phyloP scores from a whole-genome alignment of 2,113 vertebrate genomes.

The Actenoides lindsayi region DNA sequence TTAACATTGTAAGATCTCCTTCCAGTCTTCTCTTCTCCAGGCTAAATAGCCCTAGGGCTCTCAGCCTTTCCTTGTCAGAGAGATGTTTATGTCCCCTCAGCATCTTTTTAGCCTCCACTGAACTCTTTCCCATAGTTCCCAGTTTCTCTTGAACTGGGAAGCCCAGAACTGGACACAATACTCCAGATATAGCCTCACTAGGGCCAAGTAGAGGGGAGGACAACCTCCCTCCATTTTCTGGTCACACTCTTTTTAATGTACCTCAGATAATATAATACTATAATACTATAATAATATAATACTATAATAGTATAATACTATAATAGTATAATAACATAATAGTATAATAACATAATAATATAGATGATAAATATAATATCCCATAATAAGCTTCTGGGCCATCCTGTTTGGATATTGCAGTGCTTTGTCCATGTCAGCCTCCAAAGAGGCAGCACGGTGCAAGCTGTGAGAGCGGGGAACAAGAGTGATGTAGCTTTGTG shows the following conservation, averaged over 20 bases:
- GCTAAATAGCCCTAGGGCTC: not conserved
- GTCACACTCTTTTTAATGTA: not conserved
- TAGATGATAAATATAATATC: not conserved
- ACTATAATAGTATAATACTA: not conserved
- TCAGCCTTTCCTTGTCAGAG: not conserved
- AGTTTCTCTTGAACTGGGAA: not conserved
- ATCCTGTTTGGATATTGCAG: not conserved
- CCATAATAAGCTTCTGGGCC: not conserved
- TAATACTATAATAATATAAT: not conserved
- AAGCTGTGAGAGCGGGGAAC: not conserved
- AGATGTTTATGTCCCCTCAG: not conserved
- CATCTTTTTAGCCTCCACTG: not conserved
- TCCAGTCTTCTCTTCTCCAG: not conserved
- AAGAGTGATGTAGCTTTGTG: not conserved
- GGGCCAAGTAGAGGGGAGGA: not conserved
- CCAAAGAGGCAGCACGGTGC: not conserved
- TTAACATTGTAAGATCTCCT: not conserved
- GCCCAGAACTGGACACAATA: not conserved
- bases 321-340: too few relatives aligned
- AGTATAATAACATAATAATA: not conserved
- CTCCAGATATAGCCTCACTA: not conserved
- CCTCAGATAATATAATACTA: not conserved
- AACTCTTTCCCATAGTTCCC: not conserved
- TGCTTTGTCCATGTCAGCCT: accelerated
- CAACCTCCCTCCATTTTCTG: not conserved